phyloP scores from a whole-genome alignment of 2,797 vertebrate genomes.

The Muraenolepis orangiensis region DNA sequence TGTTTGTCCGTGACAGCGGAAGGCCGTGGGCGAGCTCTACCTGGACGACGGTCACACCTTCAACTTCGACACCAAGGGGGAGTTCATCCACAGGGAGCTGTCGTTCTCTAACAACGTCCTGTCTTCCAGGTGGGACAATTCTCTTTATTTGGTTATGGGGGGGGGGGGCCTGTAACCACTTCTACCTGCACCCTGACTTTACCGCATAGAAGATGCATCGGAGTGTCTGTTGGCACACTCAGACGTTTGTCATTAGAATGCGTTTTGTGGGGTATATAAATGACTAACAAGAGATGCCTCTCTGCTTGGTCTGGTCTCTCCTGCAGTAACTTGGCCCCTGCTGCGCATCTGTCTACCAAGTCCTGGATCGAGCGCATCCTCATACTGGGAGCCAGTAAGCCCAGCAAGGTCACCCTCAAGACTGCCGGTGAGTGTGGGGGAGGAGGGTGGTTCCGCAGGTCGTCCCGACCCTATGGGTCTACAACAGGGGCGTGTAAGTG shows the following conservation, averaged over 20 bases:
- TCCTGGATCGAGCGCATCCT: slow-evolving; percentile 85
- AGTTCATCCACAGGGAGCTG: slow-evolving; percentile 80
- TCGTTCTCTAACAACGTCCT: slow-evolving; percentile 75
- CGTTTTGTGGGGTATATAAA: not conserved
- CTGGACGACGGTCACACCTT: slow-evolving; percentile 88
- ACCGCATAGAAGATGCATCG: too few relatives aligned
- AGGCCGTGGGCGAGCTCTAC: slow-evolving; percentile 84
- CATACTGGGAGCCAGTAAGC: slow-evolving; percentile 80
- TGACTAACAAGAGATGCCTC: not conserved
- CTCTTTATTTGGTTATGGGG: not conserved
- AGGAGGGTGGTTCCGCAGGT: not conserved
- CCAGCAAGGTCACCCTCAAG: slow-evolving; percentile 71
- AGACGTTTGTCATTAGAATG: not conserved
- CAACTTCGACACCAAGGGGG: slow-evolving; percentile 75
- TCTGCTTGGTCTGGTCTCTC: not conserved
- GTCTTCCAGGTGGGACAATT: slow-evolving; percentile 75
- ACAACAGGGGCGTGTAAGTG: not conserved
- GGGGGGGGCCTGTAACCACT: not conserved
- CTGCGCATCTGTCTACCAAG: slow-evolving; percentile 72
- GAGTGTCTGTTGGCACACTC: not conserved
- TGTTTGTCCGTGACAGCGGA: slow-evolving; percentile 65
- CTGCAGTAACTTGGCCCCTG: slow-evolving; percentile 76
- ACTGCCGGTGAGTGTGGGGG: slow-evolving; percentile 67
- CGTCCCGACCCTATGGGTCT: not conserved
- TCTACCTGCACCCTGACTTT: not conserved